These are phyloP conservation scores for Trachelipus rathkii DNA, from an alignment of 1,140 invertebrate species.

Conservation along the genomic window DNA sequence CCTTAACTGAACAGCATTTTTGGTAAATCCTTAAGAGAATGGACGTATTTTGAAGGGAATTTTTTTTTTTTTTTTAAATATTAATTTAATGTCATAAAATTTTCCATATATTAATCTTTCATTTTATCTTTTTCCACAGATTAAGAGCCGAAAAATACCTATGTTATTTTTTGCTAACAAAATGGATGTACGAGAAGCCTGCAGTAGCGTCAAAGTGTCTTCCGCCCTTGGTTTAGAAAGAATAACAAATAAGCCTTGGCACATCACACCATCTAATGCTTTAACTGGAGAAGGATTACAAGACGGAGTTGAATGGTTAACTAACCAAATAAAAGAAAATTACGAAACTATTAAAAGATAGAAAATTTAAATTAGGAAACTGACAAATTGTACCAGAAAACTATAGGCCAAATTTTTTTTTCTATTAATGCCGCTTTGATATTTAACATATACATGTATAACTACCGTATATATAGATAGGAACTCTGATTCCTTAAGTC, in stretches of 20 bases:
- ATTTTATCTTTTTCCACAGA: conserved; percentile 44
- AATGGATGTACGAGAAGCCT: conserved; percentile 82
- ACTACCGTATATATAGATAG: too few relatives aligned
- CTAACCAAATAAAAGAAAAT: conserved; percentile 66
- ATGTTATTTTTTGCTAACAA: conserved; percentile 96
- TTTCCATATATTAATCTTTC: too few relatives aligned
- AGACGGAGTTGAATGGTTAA: conserved; percentile 93
- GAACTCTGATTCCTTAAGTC: too few relatives aligned
- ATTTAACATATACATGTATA: too few relatives aligned
- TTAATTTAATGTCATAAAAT: too few relatives aligned
- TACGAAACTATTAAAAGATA: conserved; percentile 19
- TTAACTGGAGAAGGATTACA: conserved; percentile 86
- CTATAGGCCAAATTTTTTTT: too few relatives aligned
- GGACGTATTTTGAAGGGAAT: too few relatives aligned
- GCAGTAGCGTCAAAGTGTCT: conserved; percentile 84
- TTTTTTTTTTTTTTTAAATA: too few relatives aligned
- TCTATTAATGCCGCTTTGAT: too few relatives aligned
- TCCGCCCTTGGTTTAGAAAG: conserved; percentile 65
- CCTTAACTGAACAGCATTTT: too few relatives aligned
- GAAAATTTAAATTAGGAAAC: not conserved
- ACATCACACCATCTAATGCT: conserved; percentile 89
- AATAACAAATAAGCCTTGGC: conserved; percentile 87
- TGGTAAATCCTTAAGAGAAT: too few relatives aligned
- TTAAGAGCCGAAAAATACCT: conserved; percentile 69
- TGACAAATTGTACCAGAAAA: too few relatives aligned